phyloP scores from a whole-genome alignment of 2,797 vertebrate species.

The Ibycter americanus region DNA sequence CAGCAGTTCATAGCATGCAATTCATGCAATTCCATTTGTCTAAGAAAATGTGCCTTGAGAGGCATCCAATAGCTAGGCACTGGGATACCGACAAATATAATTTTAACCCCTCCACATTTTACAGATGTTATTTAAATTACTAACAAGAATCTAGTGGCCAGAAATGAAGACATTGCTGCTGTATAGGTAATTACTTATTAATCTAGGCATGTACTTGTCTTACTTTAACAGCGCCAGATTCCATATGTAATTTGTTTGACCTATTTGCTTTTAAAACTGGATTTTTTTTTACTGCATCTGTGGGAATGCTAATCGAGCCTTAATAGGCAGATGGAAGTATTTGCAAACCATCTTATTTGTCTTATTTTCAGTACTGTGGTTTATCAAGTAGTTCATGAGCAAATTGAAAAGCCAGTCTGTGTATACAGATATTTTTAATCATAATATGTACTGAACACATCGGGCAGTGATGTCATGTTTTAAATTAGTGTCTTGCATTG shows the following conservation, averaged over 20 bases:
- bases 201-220: neutral
- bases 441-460: neutral
- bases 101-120: neutral
- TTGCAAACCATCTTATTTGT: conserved; percentile 40
- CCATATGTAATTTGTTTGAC: conserved; percentile 32
- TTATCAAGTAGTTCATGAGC: conserved; percentile 34
- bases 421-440: conserved; percentile 1
- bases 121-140: neutral
- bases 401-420: conserved; percentile 2
- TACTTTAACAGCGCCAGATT: conserved; percentile 1
- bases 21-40: neutral
- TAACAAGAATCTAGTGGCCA: neutral
- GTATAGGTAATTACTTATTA: neutral
- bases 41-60: neutral
- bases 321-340: conserved; percentile 44
- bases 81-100: neutral
- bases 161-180: neutral
- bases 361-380: conserved; percentile 45
- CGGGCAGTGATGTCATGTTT: neutral
- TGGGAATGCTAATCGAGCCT: neutral
- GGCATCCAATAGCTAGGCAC: neutral
- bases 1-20: neutral
- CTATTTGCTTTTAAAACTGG: conserved; percentile 13
- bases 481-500: neutral
- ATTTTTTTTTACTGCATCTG: neutral